phyloP scores from a whole-genome alignment of 2,797 vertebrate genomes.

The Rhinogobio ventralis region DNA sequence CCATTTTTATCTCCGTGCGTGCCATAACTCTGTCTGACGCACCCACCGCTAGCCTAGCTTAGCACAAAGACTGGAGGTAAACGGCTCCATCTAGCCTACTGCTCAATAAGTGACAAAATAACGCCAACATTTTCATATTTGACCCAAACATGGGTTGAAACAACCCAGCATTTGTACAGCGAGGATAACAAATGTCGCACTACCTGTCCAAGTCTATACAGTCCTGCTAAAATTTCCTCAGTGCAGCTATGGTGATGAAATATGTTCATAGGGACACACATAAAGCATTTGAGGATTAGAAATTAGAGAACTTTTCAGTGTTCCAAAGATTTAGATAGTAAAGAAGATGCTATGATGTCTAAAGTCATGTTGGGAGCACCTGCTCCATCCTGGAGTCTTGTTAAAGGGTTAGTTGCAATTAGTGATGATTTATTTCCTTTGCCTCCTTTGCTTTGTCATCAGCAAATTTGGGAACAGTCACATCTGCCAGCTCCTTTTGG shows the following conservation, averaged over 20 bases:
- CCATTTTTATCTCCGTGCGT: no score
- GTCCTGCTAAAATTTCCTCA: background rate
- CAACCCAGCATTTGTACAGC: background rate
- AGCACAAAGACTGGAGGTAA: no score
- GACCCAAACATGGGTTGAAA: background rate
- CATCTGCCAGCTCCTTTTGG: conserved; percentile 68
- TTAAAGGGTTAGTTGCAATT: conserved; percentile 40
- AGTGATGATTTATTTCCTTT: conserved; percentile 54
- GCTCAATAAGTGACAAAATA: no score
- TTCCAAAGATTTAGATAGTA: background rate
- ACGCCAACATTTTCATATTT: no score
- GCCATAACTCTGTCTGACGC: no score
- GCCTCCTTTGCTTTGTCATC: conserved; percentile 69
- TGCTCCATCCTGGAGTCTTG: conserved; percentile 21
- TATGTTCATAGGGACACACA: background rate
- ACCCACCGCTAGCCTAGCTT: no score
- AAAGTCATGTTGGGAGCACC: conserved; percentile 19
- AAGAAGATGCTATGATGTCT: background rate
- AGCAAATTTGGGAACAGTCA: conserved; percentile 77
- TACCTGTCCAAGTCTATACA: background rate
- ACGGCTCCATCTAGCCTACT: no score
- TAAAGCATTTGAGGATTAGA: background rate
- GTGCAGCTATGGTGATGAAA: background rate
- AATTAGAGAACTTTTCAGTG: background rate
- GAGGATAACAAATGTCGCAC: background rate